Evolutionary conservation across 2,113 vertebrate genomes (phyloP), one percentile per base, ranked within the genome.

Genomic region (Addax nasomaculatus): DNA sequence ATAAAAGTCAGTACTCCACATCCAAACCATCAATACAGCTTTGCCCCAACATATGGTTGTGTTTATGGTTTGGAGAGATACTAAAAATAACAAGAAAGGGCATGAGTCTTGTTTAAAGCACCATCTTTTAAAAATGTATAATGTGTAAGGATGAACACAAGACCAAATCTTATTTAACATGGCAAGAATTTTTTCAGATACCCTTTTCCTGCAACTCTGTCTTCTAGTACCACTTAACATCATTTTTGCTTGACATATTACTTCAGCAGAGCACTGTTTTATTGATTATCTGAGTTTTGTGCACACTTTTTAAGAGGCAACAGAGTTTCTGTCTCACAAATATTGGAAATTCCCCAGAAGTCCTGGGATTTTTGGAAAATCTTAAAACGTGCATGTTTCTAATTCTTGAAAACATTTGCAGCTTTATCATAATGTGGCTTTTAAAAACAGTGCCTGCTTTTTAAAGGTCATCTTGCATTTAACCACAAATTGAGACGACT

Each of bases 11-110:
- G 93, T n/a, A 95, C 13, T 23, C 51, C 25, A 62, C 67, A n/a
- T 96, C 90, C 96, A 98, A 98, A 98, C 90, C 95, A 95, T 98
- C 87, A 92, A 73, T 98, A 98, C 95, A 97, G 83, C n/a, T 96
- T 97, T 97, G 94, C 92, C 97, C 85, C 91, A 92, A 98, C 98
- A 99, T 99, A 98, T 98, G 98, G 97, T 98, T 99, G 97, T 98
- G 95, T 98, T 99, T 99, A 99, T 81, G 96, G 93, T 94, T 98
- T 98, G 97, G 94, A 98, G 95, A 98, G 98, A 98, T 99, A 98
- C 96, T 98, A 99, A 99, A 99, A 97, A 98, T 98, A 98, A 98
- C 97, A 98, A 97, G 89, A 98, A 98, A 98, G 98, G 97, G 94
- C 58, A 95, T 0, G 78, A 53, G 60, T 76, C 45, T 94, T 89